phyloP scores from a whole-genome alignment of 2,797 vertebrate species.

The Philypnodon macrostomus region DNA sequence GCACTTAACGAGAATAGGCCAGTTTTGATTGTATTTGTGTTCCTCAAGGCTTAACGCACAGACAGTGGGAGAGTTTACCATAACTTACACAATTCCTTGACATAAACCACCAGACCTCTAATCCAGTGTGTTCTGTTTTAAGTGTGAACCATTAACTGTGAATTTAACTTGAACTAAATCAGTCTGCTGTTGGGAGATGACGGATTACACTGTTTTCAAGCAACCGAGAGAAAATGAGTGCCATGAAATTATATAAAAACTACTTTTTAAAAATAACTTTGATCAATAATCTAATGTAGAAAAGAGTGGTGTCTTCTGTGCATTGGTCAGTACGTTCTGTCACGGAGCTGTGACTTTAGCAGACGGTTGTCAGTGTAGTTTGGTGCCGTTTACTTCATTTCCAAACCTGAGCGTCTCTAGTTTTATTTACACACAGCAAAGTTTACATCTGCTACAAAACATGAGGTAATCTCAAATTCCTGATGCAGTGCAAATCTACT shows the following conservation, averaged over 20 bases:
- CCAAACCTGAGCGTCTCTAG: too few relatives aligned
- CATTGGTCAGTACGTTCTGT: slow-evolving; percentile 7
- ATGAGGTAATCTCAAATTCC: too few relatives aligned
- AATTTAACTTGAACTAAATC: slow-evolving; percentile 6
- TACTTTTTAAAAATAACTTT: not conserved
- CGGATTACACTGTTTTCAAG: too few relatives aligned
- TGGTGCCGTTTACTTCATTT: not conserved
- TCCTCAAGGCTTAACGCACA: not conserved
- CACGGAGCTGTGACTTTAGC: slow-evolving; percentile 9
- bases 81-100: slow-evolving; percentile 8
- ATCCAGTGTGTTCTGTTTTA: not conserved
- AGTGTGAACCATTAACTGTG: slow-evolving; percentile 17
- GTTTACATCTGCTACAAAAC: too few relatives aligned
- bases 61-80: too few relatives aligned
- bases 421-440: too few relatives aligned
- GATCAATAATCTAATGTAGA: not conserved
- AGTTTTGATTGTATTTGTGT: too few relatives aligned
- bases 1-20: too few relatives aligned
- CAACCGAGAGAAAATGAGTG: not conserved
- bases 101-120: slow-evolving; percentile 10
- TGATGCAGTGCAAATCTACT: too few relatives aligned
- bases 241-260: too few relatives aligned
- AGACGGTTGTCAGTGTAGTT: not conserved
- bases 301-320: slow-evolving; percentile 13
- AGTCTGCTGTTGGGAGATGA: too few relatives aligned